Percentiles rank a stretch among this genome's conserved stretches.
Conservation (phyloP, 2,113 vertebrate species). For the Orientallactaga bullata region DNA sequence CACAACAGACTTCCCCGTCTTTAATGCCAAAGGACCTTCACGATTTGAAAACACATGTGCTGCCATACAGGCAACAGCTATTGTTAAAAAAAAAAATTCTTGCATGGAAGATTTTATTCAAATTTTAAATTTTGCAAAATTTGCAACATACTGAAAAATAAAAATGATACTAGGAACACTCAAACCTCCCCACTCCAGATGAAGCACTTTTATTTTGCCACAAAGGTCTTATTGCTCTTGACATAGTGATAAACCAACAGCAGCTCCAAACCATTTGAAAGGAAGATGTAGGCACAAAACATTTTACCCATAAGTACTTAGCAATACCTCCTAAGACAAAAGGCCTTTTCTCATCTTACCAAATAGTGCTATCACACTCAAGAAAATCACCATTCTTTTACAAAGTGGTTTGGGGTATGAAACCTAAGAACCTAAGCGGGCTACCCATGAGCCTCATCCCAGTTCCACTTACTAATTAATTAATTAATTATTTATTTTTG, state of each 20-base stretch:
- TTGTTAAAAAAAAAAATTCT: no score
- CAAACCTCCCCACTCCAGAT: not conserved
- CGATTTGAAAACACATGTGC: constrained; percentile 9
- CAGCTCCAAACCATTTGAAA: not conserved
- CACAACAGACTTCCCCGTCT: not conserved
- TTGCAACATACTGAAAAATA: constrained; percentile 8
- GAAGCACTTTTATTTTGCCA: not conserved
- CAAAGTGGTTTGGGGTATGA: not conserved
- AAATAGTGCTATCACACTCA: not conserved
- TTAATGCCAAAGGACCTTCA: not conserved
- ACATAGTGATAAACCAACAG: accelerated
- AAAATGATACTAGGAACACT: not conserved
- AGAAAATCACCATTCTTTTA: constrained; percentile 9
- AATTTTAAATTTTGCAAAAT: not conserved
- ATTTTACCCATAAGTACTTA: not conserved
- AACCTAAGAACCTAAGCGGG: no score
- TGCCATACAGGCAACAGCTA: not conserved
- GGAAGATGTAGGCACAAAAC: not conserved
- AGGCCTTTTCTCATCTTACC: not conserved
- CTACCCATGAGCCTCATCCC: not conserved
- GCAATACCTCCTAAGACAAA: constrained; percentile 26
- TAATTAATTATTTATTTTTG: not conserved
- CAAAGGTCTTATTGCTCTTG: not conserved
- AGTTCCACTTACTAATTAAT: no score
- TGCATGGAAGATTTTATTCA: not conserved